Base-by-base conservation (phyloP, 2,113 vertebrate species). In the Sinocyclocheilus rhinocerous region DNA sequence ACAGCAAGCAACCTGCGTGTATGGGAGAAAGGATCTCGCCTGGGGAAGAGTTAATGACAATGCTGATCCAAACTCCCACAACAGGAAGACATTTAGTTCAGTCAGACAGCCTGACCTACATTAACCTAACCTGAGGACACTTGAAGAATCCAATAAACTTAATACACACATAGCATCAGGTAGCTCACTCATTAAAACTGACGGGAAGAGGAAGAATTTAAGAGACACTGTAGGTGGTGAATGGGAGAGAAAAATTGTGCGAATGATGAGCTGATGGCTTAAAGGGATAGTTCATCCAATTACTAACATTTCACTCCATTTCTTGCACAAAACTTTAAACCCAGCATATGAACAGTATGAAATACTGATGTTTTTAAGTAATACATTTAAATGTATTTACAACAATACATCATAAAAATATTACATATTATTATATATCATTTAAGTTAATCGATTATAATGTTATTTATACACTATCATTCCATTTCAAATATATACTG, bases 111-210 rank as follows among this genome's bases (percentile, higher is more conserved):
- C 33, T 80, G 42, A 50, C 42, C 80, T 81, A 67, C 42, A 81
- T 81, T 81, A 81, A 81, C 80, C 80, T 82, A 45, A 82, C 80
- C 80, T 69, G 29, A 50, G 63, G 42, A 82, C 63, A 67, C 42
- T 22, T 22, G 42, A 45, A 50, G 59, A 69, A 67, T 82, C 61
- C 57, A 80, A 80, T 63, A 63, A 80, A 69, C 61, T 20, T 33
- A 76, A 76, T 76, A 18, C 15, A 42, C 80, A 82, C 59, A 69
- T 13, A 29, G 26, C 80, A 33, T 24, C 57, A 63, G 77, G 33
- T 80, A 16, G 18, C 77, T 80, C 6, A 50, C 42, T 33, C 16
- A 82, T 82, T 81, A 81, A 26, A 81, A 48, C 39, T 29, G 80
- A 33, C 1, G 2, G n/a, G 42, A 29, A 13, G 9, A 80, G 42